phyloP scores from a whole-genome alignment of 2,888 invertebrate genomes.

The Megastigmus dorsalis region DNA sequence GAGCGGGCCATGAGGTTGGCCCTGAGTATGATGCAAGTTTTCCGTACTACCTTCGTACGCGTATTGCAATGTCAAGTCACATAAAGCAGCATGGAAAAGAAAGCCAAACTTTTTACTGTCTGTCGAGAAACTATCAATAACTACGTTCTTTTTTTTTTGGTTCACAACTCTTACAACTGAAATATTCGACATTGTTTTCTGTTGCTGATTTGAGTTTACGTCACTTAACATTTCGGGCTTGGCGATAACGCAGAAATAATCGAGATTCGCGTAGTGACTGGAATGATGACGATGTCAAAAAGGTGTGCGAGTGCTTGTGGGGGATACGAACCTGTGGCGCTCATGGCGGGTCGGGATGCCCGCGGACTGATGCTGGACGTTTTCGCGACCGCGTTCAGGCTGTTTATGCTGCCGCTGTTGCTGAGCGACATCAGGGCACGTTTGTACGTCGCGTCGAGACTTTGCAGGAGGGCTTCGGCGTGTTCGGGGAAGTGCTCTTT shows the following conservation, averaged over 20 bases:
- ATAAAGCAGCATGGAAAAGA: conserved; percentile 71
- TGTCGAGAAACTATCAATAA: too few relatives aligned
- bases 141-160: too few relatives aligned
- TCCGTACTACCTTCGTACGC: conserved; percentile 78
- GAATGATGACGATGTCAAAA: conserved; percentile 23
- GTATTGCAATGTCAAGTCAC: conserved; percentile 64
- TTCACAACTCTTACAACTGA: not conserved
- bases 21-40: conserved; percentile 76
- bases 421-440: conserved; percentile 80
- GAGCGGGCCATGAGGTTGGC: conserved; percentile 74
- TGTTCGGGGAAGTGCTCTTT: conserved; percentile 92
- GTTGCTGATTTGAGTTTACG: conserved; percentile 1
- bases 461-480: conserved; percentile 88
- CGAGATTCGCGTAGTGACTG: conserved; percentile 2
- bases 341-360: conserved; percentile 71
- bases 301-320: too few relatives aligned
- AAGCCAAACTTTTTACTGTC: conserved; percentile 47
- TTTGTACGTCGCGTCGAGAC: conserved; percentile 87
- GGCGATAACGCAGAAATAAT: not conserved
- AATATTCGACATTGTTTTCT: not conserved
- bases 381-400: conserved; percentile 74
- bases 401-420: conserved; percentile 77
- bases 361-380: conserved; percentile 73
- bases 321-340: conserved; percentile 74
- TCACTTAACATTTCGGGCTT: conserved; percentile 12